A percentile compares a stretch with the other conserved stretches of the same genome.
Evolutionary conservation across 2,797 vertebrate species (phyloP).

Genomic region (Pangasius djambal): DNA sequence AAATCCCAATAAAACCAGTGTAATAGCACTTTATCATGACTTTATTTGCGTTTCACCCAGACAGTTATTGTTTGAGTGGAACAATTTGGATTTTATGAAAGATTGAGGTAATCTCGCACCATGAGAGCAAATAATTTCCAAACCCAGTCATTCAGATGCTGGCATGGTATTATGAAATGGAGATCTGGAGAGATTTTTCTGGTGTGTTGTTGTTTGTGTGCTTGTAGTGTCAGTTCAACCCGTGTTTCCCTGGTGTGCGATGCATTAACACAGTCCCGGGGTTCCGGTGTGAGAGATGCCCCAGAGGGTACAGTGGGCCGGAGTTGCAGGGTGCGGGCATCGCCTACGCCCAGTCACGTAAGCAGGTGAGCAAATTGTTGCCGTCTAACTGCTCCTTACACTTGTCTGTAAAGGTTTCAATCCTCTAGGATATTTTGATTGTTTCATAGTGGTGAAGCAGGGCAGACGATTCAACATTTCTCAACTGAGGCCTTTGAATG

Average conservation of each 20-base stretch:
- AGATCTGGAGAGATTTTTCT: background rate
- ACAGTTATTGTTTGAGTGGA: conserved; percentile 23
- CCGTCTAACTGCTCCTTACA: background rate
- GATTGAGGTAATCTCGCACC: conserved; percentile 11
- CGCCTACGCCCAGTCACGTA: conserved; percentile 82
- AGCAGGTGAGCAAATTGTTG: conserved; percentile 76
- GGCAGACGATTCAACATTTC: background rate
- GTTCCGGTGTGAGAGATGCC: conserved; percentile 89
- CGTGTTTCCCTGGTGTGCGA: conserved; percentile 88
- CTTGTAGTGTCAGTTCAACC: conserved; percentile 86
- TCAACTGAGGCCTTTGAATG: background rate
- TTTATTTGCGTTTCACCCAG: conserved; percentile 22
- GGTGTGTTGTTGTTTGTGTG: background rate
- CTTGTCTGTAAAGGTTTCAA: too few relatives aligned
- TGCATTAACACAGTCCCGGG: conserved; percentile 91
- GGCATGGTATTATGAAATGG: background rate
- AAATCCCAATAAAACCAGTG: conserved; percentile 28
- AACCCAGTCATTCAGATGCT: background rate
- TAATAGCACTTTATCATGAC: conserved; percentile 27
- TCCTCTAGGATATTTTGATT: background rate
- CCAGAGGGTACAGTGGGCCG: conserved; percentile 85
- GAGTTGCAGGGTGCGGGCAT: conserved; percentile 84
- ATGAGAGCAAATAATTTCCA: conserved; percentile 12
- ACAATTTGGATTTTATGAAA: background rate
- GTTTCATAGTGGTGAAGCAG: background rate